phyloP scores from a whole-genome alignment of 2,797 vertebrate species.

The Sorex maritimensis region DNA sequence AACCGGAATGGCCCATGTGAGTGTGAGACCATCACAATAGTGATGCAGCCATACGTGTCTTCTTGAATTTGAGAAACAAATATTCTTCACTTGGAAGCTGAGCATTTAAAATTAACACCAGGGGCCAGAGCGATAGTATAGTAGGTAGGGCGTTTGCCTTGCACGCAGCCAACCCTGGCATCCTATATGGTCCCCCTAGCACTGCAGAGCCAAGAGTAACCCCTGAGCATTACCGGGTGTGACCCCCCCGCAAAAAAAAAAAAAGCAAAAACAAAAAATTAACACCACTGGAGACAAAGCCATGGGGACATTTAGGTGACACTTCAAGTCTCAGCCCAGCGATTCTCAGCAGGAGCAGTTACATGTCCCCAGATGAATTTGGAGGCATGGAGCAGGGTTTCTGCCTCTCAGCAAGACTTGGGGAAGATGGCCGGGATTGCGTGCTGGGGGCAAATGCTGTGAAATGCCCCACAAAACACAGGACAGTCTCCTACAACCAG shows the following conservation, averaged over 20 bases:
- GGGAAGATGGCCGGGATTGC: conserved; percentile 30
- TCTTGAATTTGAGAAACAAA: conserved; percentile 58
- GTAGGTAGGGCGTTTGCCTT: too few species aligned
- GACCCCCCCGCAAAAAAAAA: too few species aligned
- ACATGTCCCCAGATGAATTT: not conserved
- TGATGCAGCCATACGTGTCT: not conserved
- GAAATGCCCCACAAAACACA: not conserved
- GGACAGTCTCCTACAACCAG: not conserved
- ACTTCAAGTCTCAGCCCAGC: not conserved
- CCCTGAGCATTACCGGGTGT: too few species aligned
- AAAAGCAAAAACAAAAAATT: too few species aligned
- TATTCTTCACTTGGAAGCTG: not conserved
- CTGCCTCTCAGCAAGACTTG: not conserved
- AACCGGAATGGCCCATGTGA: conserved; percentile 54
- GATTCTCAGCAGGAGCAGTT: not conserved
- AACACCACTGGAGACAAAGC: not conserved
- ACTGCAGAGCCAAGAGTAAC: too few species aligned
- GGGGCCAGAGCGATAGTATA: not conserved
- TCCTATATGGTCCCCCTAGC: too few species aligned
- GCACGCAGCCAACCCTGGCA: too few species aligned
- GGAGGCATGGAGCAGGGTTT: not conserved
- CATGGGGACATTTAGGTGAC: not conserved
- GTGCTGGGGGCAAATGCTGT: not conserved
- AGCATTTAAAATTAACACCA: conserved; percentile 7
- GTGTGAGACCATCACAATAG: not conserved